Evolutionary conservation across 2,888 invertebrate genomes (phyloP).

Genomic region (Sesamia inferens): DNA sequence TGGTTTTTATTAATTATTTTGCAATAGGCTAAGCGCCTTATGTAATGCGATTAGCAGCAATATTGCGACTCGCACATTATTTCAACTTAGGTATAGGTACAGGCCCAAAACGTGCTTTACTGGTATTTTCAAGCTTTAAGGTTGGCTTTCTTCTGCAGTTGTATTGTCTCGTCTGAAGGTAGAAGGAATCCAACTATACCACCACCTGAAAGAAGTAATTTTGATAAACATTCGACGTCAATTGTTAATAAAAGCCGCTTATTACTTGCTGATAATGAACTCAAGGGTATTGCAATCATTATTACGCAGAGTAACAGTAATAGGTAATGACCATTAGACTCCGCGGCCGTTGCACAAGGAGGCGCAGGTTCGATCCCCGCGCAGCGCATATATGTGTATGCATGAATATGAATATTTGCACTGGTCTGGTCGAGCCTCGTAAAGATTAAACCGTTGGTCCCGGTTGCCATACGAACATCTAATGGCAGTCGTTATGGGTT

Average conservation of each 20-base stretch:
- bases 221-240: neutral
- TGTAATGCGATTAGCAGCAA: constrained; percentile 3
- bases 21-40: constrained; percentile 26
- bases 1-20: neutral
- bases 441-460: too few species aligned
- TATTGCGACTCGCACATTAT: constrained; percentile 1
- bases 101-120: constrained; percentile 4
- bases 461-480: too few species aligned
- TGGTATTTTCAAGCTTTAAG: constrained; percentile 41
- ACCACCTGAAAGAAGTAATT: constrained; percentile 56
- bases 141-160: constrained; percentile 49
- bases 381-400: too few species aligned
- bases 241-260: too few species aligned
- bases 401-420: too few species aligned
- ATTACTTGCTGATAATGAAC: neutral
- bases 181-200: constrained; percentile 76
- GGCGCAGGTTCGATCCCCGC: too few species aligned
- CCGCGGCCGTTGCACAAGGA: too few species aligned
- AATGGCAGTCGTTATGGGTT: too few species aligned
- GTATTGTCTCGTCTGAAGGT: constrained; percentile 71
- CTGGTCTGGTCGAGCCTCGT: too few species aligned
- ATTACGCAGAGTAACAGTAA: too few species aligned
- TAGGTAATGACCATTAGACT: too few species aligned
- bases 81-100: neutral
- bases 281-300: too few species aligned